Percentiles rank a stretch among this genome's conserved stretches.
phyloP scores from a whole-genome alignment of 2,888 invertebrate species.

The Phalera bucephala region DNA sequence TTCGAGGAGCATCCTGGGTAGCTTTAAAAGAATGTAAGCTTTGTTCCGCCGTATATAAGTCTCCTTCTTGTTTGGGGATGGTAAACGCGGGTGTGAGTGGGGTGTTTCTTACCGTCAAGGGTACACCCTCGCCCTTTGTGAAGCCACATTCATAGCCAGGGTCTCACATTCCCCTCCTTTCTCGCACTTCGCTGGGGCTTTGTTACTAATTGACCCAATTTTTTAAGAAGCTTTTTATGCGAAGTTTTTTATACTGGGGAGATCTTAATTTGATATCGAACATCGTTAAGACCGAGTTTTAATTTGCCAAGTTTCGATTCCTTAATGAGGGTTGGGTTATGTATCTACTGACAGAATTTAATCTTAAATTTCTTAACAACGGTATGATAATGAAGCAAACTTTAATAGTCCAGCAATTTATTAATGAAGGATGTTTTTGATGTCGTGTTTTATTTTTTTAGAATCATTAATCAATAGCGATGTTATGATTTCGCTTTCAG shows the following conservation, averaged over 20 bases:
- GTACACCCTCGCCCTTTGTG: constrained; percentile 61
- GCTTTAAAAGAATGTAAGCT: constrained; percentile 40
- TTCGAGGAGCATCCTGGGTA: constrained; percentile 38
- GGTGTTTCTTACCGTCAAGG: constrained; percentile 48
- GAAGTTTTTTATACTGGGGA: constrained; percentile 37
- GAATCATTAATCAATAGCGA: no score
- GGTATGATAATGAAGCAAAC: not conserved
- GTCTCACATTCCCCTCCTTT: constrained; percentile 47
- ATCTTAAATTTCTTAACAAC: no score
- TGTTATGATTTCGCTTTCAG: no score
- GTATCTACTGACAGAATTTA: not conserved
- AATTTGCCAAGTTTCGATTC: constrained; percentile 20
- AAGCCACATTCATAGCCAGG: constrained; percentile 55
- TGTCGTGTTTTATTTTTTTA: no score
- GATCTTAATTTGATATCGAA: constrained; percentile 46
- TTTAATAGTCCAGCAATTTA: no score
- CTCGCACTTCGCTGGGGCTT: constrained; percentile 51
- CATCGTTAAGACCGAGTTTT: constrained; percentile 31
- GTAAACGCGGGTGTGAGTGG: constrained; percentile 31
- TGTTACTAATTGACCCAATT: constrained; percentile 75
- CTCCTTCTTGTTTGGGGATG: constrained; percentile 34
- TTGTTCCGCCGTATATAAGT: constrained; percentile 34
- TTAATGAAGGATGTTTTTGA: no score
- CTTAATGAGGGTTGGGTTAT: constrained; percentile 25
- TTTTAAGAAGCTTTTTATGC: constrained; percentile 42